These are phyloP conservation scores for Malaclemys terrapin DNA, from an alignment of 2,113 vertebrate species.

Conservation along the genomic window DNA sequence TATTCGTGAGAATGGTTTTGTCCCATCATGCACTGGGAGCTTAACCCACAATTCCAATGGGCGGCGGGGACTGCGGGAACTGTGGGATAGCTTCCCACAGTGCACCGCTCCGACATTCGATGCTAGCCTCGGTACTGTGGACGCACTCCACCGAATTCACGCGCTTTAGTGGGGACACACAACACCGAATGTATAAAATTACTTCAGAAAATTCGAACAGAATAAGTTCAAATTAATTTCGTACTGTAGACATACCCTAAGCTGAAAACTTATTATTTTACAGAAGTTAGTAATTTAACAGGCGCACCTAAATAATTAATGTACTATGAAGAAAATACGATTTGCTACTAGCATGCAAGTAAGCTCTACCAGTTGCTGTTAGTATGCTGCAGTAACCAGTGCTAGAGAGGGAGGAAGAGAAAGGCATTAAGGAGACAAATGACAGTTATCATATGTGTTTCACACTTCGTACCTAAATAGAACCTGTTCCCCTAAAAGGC, in stretches of 20 bases:
- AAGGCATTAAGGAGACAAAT: slow-evolving; percentile 8
- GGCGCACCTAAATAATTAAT: background rate
- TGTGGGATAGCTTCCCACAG: no score
- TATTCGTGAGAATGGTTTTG: no score
- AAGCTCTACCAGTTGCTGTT: slow-evolving; percentile 26
- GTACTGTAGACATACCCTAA: background rate
- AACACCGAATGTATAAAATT: no score
- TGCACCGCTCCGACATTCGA: no score
- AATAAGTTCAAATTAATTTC: no score
- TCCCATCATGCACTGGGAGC: no score
- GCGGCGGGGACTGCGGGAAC: no score
- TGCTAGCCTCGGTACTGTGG: no score
- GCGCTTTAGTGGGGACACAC: no score
- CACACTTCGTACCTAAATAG: background rate
- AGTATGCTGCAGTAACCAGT: slow-evolving; percentile 48
- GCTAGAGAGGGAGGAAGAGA: slow-evolving; percentile 46
- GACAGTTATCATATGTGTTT: background rate
- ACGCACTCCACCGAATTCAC: no score
- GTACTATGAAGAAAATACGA: slow-evolving; percentile 10
- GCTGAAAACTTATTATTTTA: background rate
- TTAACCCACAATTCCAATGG: no score
- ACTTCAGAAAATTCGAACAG: no score
- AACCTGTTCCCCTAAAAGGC: background rate
- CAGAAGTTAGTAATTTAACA: background rate
- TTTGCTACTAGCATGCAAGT: slow-evolving; percentile 16